Evolutionary conservation across 2,888 invertebrate genomes (phyloP), one percentile per base, ranked within the genome.

Genomic region (Drosophila quinaria): DNA sequence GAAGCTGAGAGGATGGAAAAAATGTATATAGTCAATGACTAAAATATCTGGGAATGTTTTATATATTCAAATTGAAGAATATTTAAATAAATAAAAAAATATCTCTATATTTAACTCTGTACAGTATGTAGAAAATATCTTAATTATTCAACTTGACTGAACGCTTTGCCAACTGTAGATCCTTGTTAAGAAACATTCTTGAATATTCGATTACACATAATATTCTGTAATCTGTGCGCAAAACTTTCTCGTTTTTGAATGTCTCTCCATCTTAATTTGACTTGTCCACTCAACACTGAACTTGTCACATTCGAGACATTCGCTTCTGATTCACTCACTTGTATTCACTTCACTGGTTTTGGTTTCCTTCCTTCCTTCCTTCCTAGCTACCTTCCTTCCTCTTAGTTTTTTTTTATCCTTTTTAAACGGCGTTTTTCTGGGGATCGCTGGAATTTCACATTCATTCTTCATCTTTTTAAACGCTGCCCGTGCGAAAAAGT

Each of bases 401-500:
- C 41, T 54, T 54, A 17, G 25, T 9, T 22, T 42, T n/a, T 33
- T 31, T 44, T 42, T 19, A 22, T 29, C 9, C 25, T 35, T 47
- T 58, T 41, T 17, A 58, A 58, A 37, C 13, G 31, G 15, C 13
- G 6, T 29, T 41, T 55, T 31, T 56, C n/a, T 19, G 22, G 15
- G 49, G 70, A 60, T 56, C 35, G 44, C 1, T 10, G 29, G 9
- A 35, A 51, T 50, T 49, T 55, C 1, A 29, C 17, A 42, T 50
- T 70, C 42, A 47, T 65, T 56, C 55, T 68, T 64, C 39, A 60
- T 49, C 41, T 55, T 55, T 58, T 73, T 47, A 35, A 58, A 35
- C 61, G 66, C 42, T 56, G 35, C 15, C 31, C 55, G n/a, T 41
- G 51, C 47, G 47, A 68, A 50, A 60, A 31, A 31, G 19, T 46